Conservation (phyloP, 2,113 vertebrate species). For the Okapia johnstoni region DNA sequence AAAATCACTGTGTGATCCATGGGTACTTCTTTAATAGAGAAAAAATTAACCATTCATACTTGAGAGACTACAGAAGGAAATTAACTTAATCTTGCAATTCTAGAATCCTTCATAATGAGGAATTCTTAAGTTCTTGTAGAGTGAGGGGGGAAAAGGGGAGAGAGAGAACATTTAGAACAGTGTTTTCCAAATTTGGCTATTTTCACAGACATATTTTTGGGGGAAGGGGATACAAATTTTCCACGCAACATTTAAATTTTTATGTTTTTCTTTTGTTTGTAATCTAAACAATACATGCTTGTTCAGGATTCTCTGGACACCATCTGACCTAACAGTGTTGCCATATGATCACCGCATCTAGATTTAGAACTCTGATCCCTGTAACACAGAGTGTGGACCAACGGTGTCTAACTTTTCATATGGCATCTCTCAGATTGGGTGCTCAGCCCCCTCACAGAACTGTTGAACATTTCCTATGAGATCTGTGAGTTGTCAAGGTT, state of each 20-base stretch:
- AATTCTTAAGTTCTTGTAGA: background rate
- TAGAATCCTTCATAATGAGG: background rate
- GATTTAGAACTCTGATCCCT: background rate
- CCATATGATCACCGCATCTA: background rate
- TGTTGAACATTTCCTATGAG: background rate
- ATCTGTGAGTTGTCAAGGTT: background rate
- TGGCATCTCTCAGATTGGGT: background rate
- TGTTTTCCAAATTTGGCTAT: slow-evolving; percentile 3
- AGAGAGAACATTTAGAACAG: background rate
- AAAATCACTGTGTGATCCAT: background rate
- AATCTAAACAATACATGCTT: background rate
- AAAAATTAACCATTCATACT: background rate
- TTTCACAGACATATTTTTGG: background rate
- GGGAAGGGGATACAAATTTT: background rate
- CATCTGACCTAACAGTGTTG: background rate
- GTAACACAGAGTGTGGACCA: background rate
- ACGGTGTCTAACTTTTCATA: background rate
- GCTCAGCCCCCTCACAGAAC: background rate
- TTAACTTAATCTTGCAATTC: background rate
- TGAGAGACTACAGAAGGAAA: background rate
- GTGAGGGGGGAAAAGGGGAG: background rate
- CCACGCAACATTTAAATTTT: background rate
- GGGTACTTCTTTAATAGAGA: slow-evolving; percentile 38
- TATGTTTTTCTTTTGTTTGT: background rate
- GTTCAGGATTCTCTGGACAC: background rate